A percentile compares a stretch with the other conserved stretches of the same genome.
These are phyloP conservation scores for Stenodema calcarata DNA, from an alignment of 2,888 invertebrate genomes.

Conservation along the genomic window DNA sequence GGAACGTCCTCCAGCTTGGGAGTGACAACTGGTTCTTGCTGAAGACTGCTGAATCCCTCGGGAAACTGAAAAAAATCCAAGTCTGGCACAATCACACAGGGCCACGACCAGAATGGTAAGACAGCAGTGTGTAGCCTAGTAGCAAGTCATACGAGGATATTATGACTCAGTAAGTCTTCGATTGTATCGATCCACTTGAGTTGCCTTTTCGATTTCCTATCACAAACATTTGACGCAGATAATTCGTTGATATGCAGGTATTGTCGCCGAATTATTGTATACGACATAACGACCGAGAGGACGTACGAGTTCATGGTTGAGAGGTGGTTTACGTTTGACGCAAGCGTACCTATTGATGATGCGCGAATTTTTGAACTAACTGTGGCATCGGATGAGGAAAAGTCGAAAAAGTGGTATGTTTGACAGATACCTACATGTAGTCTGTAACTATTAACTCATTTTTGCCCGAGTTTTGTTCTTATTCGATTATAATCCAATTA, in stretches of 20 bases:
- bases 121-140: neutral
- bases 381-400: neutral
- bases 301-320: neutral
- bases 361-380: neutral
- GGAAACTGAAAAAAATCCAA: neutral
- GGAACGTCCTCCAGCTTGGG: neutral
- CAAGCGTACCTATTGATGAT: neutral
- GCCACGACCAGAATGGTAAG: neutral
- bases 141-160: neutral
- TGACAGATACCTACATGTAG: too few species aligned
- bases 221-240: too few species aligned
- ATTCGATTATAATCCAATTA: too few species aligned
- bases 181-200: too few species aligned
- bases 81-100: neutral
- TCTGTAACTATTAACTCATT: too few species aligned
- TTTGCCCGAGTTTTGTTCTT: too few species aligned
- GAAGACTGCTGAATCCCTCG: neutral
- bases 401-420: neutral
- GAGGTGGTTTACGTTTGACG: neutral
- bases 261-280: neutral
- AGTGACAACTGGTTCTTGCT: constrained; percentile 14
- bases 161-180: too few species aligned
- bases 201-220: too few species aligned
- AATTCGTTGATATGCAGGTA: neutral
- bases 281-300: neutral